These are phyloP conservation scores for Coelopa pilipes DNA, from an alignment of 2,888 invertebrate genomes.

Conservation along the genomic window DNA sequence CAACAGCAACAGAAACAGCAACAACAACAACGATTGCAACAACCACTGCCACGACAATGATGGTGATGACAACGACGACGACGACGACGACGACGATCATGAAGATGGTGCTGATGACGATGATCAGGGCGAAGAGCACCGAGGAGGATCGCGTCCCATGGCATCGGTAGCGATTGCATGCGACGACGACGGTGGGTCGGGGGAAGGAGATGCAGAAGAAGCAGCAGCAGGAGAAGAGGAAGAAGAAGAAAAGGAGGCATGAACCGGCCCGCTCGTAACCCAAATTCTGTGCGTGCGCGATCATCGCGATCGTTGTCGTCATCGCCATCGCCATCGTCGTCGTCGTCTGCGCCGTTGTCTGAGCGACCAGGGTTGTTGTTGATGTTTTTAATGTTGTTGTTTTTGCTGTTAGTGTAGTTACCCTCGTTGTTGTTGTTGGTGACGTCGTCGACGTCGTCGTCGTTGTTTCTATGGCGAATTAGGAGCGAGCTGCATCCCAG, in stretches of 20 bases:
- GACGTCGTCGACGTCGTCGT: no score
- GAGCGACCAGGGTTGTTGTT: neutral
- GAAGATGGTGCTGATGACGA: no score
- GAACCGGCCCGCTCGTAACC: constrained; percentile 10
- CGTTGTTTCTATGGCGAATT: neutral
- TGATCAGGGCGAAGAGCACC: neutral
- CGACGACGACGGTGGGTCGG: neutral
- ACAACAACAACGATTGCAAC: no score
- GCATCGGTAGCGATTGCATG: neutral
- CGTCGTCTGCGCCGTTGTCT: no score
- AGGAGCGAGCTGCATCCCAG: neutral
- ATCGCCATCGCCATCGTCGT: neutral
- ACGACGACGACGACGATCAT: no score
- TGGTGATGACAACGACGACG: no score
- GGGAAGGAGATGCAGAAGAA: neutral
- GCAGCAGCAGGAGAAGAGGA: neutral
- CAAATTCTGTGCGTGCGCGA: constrained; percentile 28
- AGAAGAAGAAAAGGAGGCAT: constrained; percentile 6
- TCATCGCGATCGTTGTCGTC: constrained; percentile 3
- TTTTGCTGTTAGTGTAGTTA: no score
- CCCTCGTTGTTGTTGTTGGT: no score
- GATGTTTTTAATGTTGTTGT: no score
- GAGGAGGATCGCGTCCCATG: constrained; percentile 3
- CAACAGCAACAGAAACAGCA: no score
- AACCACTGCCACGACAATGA: no score